phyloP scores from a whole-genome alignment of 2,888 invertebrate species.

The Miltochrista miniata region DNA sequence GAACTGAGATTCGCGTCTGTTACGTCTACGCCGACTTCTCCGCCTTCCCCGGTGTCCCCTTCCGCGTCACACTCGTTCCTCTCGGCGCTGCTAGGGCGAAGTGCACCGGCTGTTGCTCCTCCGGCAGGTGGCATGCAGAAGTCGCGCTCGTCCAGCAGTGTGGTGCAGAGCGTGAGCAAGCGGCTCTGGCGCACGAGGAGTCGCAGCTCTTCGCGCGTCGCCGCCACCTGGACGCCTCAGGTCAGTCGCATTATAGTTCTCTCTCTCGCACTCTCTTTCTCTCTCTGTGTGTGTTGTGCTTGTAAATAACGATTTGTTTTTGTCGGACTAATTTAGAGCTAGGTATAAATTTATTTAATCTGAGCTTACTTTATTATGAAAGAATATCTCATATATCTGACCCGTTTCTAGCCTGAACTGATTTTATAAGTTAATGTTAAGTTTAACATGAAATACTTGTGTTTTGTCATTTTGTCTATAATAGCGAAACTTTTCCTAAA shows the following conservation, averaged over 20 bases:
- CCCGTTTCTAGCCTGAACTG: no score
- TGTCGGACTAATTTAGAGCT: no score
- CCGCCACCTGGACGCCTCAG: slow-evolving; percentile 92
- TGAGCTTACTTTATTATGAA: no score
- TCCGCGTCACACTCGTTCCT: slow-evolving; percentile 76
- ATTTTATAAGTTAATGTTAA: no score
- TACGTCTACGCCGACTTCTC: slow-evolving; percentile 77
- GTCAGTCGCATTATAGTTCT: slow-evolving; percentile 82
- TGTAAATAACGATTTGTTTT: not conserved
- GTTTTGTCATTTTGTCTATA: no score
- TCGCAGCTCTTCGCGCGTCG: slow-evolving; percentile 89
- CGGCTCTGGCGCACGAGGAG: slow-evolving; percentile 93
- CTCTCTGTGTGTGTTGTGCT: slow-evolving; percentile 24
- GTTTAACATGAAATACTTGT: no score
- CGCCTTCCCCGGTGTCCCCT: slow-evolving; percentile 78
- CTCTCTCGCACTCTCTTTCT: no score
- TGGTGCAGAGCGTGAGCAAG: slow-evolving; percentile 93
- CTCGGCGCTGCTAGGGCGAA: slow-evolving; percentile 65
- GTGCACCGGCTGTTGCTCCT: slow-evolving; percentile 58
- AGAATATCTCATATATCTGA: no score
- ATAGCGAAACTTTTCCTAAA: no score
- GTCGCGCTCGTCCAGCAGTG: slow-evolving; percentile 94
- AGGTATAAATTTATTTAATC: no score
- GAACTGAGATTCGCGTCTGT: slow-evolving; percentile 66
- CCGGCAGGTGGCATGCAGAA: slow-evolving; percentile 92